Conservation (phyloP, 2,113 vertebrate species). For the Saccopteryx bilineata region DNA sequence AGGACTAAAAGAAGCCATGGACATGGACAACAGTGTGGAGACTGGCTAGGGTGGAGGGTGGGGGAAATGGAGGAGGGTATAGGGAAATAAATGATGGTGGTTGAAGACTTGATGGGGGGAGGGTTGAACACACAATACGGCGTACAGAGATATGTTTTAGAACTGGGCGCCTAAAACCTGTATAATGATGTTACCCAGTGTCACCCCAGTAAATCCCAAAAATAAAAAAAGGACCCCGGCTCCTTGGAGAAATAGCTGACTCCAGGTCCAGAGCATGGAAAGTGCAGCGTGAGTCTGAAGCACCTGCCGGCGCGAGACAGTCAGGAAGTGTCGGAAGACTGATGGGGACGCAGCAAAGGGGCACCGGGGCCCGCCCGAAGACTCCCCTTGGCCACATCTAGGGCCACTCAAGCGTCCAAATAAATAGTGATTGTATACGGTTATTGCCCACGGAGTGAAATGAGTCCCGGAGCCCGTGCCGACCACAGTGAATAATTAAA, state of each 20-base stretch:
- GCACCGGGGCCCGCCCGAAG: neutral
- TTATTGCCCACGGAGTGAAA: neutral
- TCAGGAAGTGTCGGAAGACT: neutral
- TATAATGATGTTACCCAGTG: too few relatives aligned
- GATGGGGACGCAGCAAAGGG: fast-evolving
- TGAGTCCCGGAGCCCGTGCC: neutral
- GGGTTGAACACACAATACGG: too few relatives aligned
- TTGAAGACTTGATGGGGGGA: too few relatives aligned
- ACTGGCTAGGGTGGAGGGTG: too few relatives aligned
- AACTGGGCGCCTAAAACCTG: too few relatives aligned
- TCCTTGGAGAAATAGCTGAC: neutral
- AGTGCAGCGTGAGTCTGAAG: neutral
- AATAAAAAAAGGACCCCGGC: neutral
- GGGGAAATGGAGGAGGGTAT: too few relatives aligned
- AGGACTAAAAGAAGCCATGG: too few relatives aligned
- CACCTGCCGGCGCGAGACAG: neutral
- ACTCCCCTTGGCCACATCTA: neutral
- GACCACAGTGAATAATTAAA: too few relatives aligned
- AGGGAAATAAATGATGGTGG: too few relatives aligned
- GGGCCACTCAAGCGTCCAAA: neutral
- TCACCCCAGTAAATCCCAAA: too few relatives aligned
- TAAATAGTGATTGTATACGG: neutral
- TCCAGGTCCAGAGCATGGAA: neutral
- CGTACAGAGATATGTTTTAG: too few relatives aligned
- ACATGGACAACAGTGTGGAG: too few relatives aligned